Conservation (phyloP, 2,888 invertebrate genomes). For the Nemurella pictetii region DNA sequence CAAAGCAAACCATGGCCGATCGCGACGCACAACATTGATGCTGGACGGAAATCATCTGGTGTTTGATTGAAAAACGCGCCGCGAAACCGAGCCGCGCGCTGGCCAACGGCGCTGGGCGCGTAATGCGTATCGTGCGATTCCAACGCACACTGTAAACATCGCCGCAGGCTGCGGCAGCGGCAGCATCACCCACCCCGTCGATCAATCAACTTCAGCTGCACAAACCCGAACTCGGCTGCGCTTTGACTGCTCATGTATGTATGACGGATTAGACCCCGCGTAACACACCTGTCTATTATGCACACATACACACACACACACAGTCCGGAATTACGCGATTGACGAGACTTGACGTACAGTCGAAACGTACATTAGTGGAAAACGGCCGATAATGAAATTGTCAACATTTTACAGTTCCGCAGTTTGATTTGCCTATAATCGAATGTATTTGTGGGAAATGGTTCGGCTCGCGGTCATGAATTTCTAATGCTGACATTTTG, state of each 20-base stretch:
- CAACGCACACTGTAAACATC: background rate
- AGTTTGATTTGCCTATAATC: background rate
- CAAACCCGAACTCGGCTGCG: background rate
- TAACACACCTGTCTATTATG: background rate
- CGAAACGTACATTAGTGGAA: background rate
- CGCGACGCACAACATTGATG: background rate
- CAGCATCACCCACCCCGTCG: background rate
- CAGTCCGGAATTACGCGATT: background rate
- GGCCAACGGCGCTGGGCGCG: background rate
- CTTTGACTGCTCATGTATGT: background rate
- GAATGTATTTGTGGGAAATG: background rate
- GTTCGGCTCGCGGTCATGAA: too few species aligned
- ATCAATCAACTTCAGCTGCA: background rate
- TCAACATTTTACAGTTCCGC: background rate
- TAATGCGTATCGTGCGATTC: background rate
- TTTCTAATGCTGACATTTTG: too few species aligned
- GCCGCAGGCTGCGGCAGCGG: background rate
- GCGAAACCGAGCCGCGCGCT: background rate
- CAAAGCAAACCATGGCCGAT: background rate
- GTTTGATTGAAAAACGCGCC: background rate
- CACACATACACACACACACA: too few species aligned
- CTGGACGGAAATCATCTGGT: too few species aligned
- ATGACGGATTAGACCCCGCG: background rate
- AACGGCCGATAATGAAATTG: background rate
- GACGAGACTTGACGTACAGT: background rate